These are phyloP conservation scores for Trichopoda pennipes DNA, from an alignment of 2,888 invertebrate species.

Conservation along the genomic window DNA sequence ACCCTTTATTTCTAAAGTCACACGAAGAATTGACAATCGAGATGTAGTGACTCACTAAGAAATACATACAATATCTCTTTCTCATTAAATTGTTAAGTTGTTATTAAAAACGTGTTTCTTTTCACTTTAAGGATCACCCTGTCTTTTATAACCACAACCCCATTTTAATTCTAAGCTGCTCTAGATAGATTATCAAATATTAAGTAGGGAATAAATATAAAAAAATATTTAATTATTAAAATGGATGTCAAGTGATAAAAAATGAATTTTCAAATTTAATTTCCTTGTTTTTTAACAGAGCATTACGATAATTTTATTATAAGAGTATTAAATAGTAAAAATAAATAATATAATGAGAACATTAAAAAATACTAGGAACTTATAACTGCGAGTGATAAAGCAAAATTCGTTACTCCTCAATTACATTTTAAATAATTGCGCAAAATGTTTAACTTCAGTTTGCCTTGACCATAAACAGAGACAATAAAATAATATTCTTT, in stretches of 20 bases:
- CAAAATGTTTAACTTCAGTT: not conserved
- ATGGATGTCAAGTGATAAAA: slow-evolving; percentile 64
- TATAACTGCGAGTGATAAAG: not conserved
- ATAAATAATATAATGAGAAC: not conserved
- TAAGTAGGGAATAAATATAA: slow-evolving; percentile 3
- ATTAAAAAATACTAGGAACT: not conserved
- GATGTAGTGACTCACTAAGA: too few relatives aligned
- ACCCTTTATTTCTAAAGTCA: too few relatives aligned
- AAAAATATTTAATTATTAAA: slow-evolving; percentile 52
- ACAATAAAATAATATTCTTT: not conserved
- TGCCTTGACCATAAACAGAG: too few relatives aligned
- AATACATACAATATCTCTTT: too few relatives aligned
- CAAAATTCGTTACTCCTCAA: not conserved
- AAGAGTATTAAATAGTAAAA: not conserved
- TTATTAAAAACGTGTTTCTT: too few relatives aligned
- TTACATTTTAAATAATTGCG: not conserved
- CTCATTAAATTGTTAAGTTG: too few relatives aligned
- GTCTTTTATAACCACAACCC: slow-evolving; percentile 40
- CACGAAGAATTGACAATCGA: too few relatives aligned
- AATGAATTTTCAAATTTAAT: slow-evolving; percentile 18
- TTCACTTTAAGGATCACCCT: not conserved
- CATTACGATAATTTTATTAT: slow-evolving; percentile 31
- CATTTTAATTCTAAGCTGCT: slow-evolving; percentile 25
- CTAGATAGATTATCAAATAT: slow-evolving; percentile 17
- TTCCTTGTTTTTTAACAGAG: slow-evolving; percentile 36